Evolutionary conservation across 2,888 invertebrate species (phyloP).

Genomic region (Scaptomyza cyrtandrae): DNA sequence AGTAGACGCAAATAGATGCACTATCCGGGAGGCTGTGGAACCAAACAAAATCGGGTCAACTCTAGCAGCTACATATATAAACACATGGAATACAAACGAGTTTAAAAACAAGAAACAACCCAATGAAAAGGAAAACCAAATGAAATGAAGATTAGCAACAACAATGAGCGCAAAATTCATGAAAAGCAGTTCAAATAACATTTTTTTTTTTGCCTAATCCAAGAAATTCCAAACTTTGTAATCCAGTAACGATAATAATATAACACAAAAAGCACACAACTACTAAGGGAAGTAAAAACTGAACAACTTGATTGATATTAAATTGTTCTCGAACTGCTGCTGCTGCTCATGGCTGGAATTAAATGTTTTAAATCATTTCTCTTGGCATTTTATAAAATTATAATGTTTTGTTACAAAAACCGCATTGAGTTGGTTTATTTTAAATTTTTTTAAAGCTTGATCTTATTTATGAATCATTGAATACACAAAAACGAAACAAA

Average conservation of each 20-base stretch:
- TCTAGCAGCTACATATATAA: conserved; percentile 24
- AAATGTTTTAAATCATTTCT: conserved; percentile 32
- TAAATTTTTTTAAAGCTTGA: conserved; percentile 27
- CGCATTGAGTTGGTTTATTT: conserved; percentile 31
- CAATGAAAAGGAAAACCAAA: conserved; percentile 29
- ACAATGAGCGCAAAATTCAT: conserved; percentile 42
- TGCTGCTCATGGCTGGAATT: conserved; percentile 35
- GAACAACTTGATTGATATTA: conserved; percentile 23
- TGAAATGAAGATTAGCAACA: conserved; percentile 31
- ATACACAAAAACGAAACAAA: conserved; percentile 24
- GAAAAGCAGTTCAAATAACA: conserved; percentile 7
- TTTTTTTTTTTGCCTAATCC: neutral
- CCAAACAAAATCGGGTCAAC: conserved; percentile 63
- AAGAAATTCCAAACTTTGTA: conserved; percentile 56
- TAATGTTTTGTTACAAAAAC: conserved; percentile 39
- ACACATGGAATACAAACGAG: conserved; percentile 43
- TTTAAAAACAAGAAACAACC: conserved; percentile 22
- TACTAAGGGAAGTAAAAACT: conserved; percentile 14
- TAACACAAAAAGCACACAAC: conserved; percentile 15
- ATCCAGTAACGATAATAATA: conserved; percentile 29
- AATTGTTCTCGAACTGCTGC: conserved; percentile 13
- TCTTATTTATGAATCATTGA: conserved; percentile 55
- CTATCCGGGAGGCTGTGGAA: conserved; percentile 82
- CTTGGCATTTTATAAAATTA: conserved; percentile 45
- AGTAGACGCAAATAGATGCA: conserved; percentile 79